Base-by-base conservation (phyloP, 2,888 invertebrate genomes). In the Drosophila ustulata region DNA sequence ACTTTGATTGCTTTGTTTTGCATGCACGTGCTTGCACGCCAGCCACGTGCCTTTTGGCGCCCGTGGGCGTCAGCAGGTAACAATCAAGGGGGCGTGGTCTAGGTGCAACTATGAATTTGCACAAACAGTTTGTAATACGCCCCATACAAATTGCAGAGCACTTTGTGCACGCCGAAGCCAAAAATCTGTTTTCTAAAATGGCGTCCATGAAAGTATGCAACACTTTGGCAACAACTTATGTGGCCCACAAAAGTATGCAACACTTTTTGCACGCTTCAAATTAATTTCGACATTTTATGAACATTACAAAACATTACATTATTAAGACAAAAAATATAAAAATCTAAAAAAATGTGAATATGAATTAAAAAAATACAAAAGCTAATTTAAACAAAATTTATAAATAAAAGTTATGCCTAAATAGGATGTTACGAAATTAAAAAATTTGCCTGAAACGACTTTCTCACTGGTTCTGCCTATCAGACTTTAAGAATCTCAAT, bases 231-330 rank as follows among this genome's bases (percentile, higher is more conserved):
- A 4, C 11, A 11, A 0, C 30, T 26, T 3, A 1, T 18, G 8
- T 7, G 11, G 32, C 46, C 18, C 18, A 8, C 25, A 13, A 65
- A 74, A 71, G 51, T 74, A 74, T 74, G 77, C 74, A 66, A 62
- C 39, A 43, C 39, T 56, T 52, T 47, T 52, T 11, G 9, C 4
- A n/a, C 3, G 34, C 9, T 34, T 34, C 11, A 34, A 34, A 11
- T 34, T 9, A 34, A 34, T 9, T 34, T 34, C 0, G 0, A 11
- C 11, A 2, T 9, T 11, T 34, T 11, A 34, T 34, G 34, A 11
- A 34, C 2, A 34, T 34, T 11, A 11, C 34, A 1, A 34, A 11
- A 34, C 18, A 18, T 18, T 18, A 18, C 18, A 18, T 18, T 18
- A 18, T 18, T 18, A 18, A 18, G 18, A 18, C 1, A 18, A 18